Base-by-base conservation (phyloP, 2,888 invertebrate genomes). In the Trissolcus japonicus region DNA sequence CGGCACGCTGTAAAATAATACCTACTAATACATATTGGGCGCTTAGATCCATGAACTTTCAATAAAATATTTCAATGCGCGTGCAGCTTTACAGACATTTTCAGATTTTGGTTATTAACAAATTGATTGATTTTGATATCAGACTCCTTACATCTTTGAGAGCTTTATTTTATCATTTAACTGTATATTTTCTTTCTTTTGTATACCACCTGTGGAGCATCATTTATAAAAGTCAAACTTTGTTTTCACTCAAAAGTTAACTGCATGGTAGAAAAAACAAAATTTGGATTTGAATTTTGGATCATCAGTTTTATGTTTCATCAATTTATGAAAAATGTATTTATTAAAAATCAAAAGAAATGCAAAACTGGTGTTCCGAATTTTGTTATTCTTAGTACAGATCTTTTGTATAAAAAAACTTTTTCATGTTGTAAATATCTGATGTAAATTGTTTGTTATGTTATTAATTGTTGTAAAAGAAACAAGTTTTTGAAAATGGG, bases 61-160 rank as follows among this genome's bases (percentile, higher is more conserved):
- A 72, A 72, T 76, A 78, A 78, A 78, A 78, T 78, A 75, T 82
- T 72, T 80, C 80, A 80, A 82, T 78, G 80, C 78, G 80, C 79
- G 80, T 76, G 76, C 78, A 76, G 77, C 80, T 81, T n/a, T 80
- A 77, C 35, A 35, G 76, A 80, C 79, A 60, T 72, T 74, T 11
- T 65, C 76, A 60, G 72, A 29, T 40, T 74, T 67, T 71, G 21
- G 51, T 68, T 75, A 72, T 72, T 78, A 78, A 78, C 78, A 35
- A 35, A 78, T 74, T 53, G 29, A 46, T 63, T 59, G 43, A 72
- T 60, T 68, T 71, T 9, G 25, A 54, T 72, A 62, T 66, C 66
- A 61, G 17, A 67, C 43, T 59, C 35, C 19, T 43, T 65, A 68
- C 63, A 77, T 73, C 63, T 69, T 59, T 35, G 46, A 61, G 7